Base-by-base conservation (phyloP, 2,113 vertebrate genomes). In the Dipodomys ordii region DNA sequence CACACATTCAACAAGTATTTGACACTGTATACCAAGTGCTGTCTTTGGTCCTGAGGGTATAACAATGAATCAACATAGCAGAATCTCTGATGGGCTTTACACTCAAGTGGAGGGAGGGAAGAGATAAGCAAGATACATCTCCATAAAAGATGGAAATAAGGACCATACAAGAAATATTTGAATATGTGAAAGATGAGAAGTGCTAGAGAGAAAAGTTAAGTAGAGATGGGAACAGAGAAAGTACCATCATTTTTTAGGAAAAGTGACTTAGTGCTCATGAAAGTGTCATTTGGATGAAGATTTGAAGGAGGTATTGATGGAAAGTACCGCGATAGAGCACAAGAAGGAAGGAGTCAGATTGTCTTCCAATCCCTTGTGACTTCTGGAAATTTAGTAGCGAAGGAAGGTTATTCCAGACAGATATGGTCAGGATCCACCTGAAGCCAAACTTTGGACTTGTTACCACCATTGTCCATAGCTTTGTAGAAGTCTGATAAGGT, bases 331-430 rank as follows among this genome's bases (percentile, higher is more conserved):
- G 6, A 3, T 79, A 16, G 10, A 3, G 11, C 2, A 16, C 2
- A 11, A 62, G 28, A 6, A 74, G 23, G 30, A 72, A 79, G 64
- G 69, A 69, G 28, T 73, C 1, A 0, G 5, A 13, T 22, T 72
- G 7, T 68, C 49, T 25, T 72, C 18, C 3, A 35, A 30, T 3
- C 7, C 7, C 64, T 86, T 8, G 8, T 60, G 27, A 49, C 13
- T 79, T 83, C 72, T 74, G 35, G 46, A 83, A 65, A 39, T 23
- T 28, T 32, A 13, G 2, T n/a, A 84, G 68, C 79, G 27, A 86
- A 64, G 22, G 0, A 0, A 73, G 4, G 19, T 57, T 23, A 7
- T 60, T 7, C 44, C 2, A 25, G 53, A 16, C 13, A n/a, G 9
- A 16, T 67, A 35, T n/a, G 68, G 62, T 16, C 53, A 25, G 22